phyloP scores from a whole-genome alignment of 1,140 invertebrate genomes.

The Nilaparvata lugens region DNA sequence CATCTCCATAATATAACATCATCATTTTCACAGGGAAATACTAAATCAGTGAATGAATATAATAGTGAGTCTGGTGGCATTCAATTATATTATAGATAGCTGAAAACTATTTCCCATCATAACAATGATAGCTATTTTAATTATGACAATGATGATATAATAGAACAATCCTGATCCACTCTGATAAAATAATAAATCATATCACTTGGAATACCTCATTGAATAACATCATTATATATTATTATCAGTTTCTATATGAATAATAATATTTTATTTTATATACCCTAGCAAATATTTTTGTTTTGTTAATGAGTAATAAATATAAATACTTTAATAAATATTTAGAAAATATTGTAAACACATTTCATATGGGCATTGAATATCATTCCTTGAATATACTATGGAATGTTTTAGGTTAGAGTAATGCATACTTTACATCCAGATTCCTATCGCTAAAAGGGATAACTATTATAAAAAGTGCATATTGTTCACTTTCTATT shows the following conservation, averaged over 20 bases:
- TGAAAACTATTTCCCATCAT: too few species aligned
- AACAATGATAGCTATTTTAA: too few species aligned
- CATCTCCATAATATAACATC: too few species aligned
- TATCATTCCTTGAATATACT: conserved; percentile 11
- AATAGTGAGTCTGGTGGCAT: too few species aligned
- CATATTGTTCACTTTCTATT: too few species aligned
- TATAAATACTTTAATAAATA: conserved; percentile 5
- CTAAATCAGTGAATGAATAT: too few species aligned
- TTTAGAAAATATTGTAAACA: conserved; percentile 1
- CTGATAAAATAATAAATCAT: not conserved
- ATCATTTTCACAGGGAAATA: too few species aligned
- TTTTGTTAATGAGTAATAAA: not conserved
- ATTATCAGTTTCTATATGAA: not conserved
- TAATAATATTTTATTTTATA: conserved; percentile 1
- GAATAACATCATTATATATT: not conserved
- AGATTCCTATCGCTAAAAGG: too few species aligned
- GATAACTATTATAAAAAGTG: too few species aligned
- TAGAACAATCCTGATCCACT: too few species aligned
- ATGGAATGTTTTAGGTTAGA: conserved; percentile 2
- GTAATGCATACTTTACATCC: not conserved
- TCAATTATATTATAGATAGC: too few species aligned
- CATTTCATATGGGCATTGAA: conserved; percentile 17
- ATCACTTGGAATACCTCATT: not conserved
- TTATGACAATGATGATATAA: too few species aligned
- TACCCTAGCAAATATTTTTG: not conserved